Conservation (phyloP, 2,888 invertebrate genomes). For the Lydus trimaculatus region DNA sequence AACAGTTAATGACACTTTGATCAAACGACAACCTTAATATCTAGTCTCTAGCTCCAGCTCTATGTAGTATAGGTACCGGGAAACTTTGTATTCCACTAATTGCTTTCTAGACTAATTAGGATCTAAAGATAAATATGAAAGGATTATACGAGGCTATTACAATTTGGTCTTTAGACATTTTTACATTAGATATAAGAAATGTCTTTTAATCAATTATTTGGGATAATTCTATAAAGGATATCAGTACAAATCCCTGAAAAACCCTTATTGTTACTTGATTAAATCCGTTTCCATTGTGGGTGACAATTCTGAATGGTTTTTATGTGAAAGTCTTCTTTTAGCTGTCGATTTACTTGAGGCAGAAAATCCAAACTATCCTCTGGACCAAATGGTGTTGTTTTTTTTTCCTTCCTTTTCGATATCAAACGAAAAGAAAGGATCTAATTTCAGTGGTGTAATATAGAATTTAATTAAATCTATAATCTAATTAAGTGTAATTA, state of each 20-base stretch:
- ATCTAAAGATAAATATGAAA: slow-evolving; percentile 21
- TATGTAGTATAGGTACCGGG: neutral
- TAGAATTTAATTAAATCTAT: too few relatives aligned
- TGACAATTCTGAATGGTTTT: neutral
- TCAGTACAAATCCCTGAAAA: neutral
- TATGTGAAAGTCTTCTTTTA: neutral
- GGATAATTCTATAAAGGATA: neutral
- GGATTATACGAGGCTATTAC: neutral
- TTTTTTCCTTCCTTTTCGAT: too few relatives aligned
- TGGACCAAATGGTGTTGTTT: too few relatives aligned
- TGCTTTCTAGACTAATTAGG: slow-evolving; percentile 34
- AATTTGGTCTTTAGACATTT: neutral
- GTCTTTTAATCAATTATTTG: neutral
- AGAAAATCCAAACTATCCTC: neutral
- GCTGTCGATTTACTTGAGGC: neutral
- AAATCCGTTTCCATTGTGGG: neutral
- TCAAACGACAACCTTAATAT: slow-evolving; percentile 34
- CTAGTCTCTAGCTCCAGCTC: neutral
- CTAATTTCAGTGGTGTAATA: too few relatives aligned
- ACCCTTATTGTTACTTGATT: neutral
- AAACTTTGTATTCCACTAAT: slow-evolving; percentile 34
- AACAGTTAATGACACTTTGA: slow-evolving; percentile 35
- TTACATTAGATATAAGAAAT: neutral
- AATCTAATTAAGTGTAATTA: too few relatives aligned
- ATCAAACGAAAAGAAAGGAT: too few relatives aligned